Percentiles rank a stretch among this genome's conserved stretches.
phyloP scores from a whole-genome alignment of 1,140 invertebrate genomes.

The Ips typographus region DNA sequence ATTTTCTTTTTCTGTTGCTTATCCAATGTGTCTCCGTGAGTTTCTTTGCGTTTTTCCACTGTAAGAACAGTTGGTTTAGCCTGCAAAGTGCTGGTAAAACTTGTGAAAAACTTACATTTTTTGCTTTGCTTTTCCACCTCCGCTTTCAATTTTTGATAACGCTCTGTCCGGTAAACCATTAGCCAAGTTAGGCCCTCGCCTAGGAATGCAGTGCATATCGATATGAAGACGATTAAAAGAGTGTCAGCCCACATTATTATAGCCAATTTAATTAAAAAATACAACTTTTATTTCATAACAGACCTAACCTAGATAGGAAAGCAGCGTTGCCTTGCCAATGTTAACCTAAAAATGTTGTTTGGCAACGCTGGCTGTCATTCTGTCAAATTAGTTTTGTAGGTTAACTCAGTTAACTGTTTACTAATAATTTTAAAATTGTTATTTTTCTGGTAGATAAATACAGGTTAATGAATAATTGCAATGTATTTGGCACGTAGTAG shows the following conservation, averaged over 20 bases:
- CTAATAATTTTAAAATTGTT: too few species aligned
- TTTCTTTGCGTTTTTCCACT: constrained; percentile 98
- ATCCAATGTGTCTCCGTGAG: constrained; percentile 88
- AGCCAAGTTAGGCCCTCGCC: constrained; percentile 98
- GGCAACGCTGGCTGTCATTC: too few species aligned
- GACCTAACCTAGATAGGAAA: too few species aligned
- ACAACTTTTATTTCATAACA: too few species aligned
- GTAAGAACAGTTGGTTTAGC: not conserved
- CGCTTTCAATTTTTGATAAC: constrained; percentile 94
- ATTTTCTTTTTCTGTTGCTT: constrained; percentile 98
- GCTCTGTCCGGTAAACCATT: constrained; percentile 96
- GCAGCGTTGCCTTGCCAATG: too few species aligned
- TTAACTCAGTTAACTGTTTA: too few species aligned
- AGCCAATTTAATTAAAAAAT: too few species aligned
- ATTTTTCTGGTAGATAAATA: too few species aligned
- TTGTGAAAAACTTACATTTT: constrained; percentile 70
- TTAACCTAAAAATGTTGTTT: too few species aligned
- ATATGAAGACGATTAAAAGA: constrained; percentile 94
- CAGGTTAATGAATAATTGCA: not conserved
- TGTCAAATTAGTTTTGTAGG: too few species aligned
- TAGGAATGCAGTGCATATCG: constrained; percentile 92
- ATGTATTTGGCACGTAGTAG: constrained; percentile 17
- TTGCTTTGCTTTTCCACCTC: constrained; percentile 96
- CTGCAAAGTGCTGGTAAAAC: too few species aligned
- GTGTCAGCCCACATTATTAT: constrained; percentile 85